These are phyloP conservation scores for Drosophila ananassae DNA, from an alignment of 1,140 invertebrate species.

Conservation along the genomic window DNA sequence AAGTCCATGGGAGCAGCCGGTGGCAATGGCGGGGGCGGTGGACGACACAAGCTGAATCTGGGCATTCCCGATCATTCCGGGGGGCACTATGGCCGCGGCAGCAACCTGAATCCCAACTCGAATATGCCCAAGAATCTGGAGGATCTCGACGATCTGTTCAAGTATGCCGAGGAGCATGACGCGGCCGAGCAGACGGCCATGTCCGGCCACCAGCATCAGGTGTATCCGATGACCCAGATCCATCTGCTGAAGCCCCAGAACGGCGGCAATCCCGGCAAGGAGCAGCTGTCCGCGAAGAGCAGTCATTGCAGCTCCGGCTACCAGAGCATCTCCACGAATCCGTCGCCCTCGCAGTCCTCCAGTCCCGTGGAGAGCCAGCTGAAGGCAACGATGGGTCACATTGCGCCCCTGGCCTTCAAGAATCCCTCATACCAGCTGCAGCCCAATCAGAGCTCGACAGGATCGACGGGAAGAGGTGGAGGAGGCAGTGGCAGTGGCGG, in stretches of 20 bases:
- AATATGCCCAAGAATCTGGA: constrained; percentile 87
- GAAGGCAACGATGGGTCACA: constrained; percentile 40
- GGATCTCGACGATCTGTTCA: constrained; percentile 89
- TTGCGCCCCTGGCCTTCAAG: constrained; percentile 91
- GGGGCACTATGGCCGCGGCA: constrained; percentile 72
- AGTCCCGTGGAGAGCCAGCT: constrained; percentile 90
- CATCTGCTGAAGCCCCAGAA: constrained; percentile 31
- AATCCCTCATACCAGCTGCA: constrained; percentile 94
- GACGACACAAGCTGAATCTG: constrained; percentile 69
- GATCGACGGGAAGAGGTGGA: not conserved
- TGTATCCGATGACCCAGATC: constrained; percentile 59
- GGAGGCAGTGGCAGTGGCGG: not conserved
- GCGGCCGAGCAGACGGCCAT: constrained; percentile 80
- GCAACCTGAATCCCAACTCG: constrained; percentile 70
- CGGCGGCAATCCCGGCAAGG: constrained; percentile 83
- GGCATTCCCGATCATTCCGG: constrained; percentile 81
- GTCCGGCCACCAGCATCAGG: constrained; percentile 8
- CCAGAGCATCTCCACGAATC: constrained; percentile 92
- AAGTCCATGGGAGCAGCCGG: constrained; percentile 49
- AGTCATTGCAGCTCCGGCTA: constrained; percentile 94
- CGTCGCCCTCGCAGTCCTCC: constrained; percentile 92
- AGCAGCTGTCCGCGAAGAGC: constrained; percentile 86
- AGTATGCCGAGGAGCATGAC: constrained; percentile 88
- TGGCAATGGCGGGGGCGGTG: not conserved
- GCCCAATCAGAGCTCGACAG: constrained; percentile 5